Percentiles rank a stretch among this genome's conserved stretches.
Conservation (phyloP, 2,888 invertebrate species). For the Cephonodes hylas region DNA sequence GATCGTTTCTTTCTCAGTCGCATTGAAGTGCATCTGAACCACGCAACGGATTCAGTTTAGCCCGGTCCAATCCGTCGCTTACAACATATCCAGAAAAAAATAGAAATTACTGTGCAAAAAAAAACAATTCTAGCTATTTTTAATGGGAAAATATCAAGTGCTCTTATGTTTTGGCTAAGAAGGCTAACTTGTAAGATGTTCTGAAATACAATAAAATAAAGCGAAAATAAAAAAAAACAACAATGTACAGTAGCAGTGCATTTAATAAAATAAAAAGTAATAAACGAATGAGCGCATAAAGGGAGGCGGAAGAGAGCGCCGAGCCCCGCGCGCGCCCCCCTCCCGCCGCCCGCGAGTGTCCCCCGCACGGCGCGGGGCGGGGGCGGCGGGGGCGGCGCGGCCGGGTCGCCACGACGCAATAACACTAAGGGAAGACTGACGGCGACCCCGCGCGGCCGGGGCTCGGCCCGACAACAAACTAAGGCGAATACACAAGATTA, state of each 20-base stretch:
- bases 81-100: too few relatives aligned
- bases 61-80: too few relatives aligned
- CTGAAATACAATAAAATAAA: constrained; percentile 6
- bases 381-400: not conserved
- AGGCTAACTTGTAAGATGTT: not conserved
- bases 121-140: too few relatives aligned
- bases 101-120: too few relatives aligned
- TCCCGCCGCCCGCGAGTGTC: not conserved
- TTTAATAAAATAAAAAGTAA: constrained; percentile 67
- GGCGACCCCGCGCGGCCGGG: not conserved
- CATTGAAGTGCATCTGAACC: too few relatives aligned
- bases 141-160: too few relatives aligned
- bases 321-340: not conserved
- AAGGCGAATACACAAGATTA: not conserved
- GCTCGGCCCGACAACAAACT: not conserved
- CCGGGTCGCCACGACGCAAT: not conserved
- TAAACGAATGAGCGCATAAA: constrained; percentile 56
- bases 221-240: constrained; percentile 42
- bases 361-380: not conserved
- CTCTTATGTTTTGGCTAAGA: too few relatives aligned
- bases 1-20: too few relatives aligned
- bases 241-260: constrained; percentile 65
- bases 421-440: not conserved
- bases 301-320: constrained; percentile 47
- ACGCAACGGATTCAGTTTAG: too few relatives aligned